Percentiles rank a stretch among this genome's conserved stretches.
phyloP scores from a whole-genome alignment of 2,797 vertebrate species.

The Lophius americanus region DNA sequence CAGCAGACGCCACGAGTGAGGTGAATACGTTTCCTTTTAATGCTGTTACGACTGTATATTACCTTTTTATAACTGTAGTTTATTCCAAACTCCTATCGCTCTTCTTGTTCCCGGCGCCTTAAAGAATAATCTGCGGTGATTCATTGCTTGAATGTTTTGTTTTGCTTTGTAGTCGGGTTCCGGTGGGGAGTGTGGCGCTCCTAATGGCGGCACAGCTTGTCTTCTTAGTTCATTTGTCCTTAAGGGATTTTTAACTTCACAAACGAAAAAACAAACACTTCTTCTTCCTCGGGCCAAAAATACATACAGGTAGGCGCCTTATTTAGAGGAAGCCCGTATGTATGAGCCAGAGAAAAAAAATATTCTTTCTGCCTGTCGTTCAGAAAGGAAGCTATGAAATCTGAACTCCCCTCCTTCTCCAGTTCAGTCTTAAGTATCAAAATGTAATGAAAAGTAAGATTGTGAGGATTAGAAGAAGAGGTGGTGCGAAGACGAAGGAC shows the following conservation, averaged over 20 bases:
- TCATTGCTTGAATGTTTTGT: conserved; percentile 75
- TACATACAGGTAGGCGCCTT: conserved; percentile 66
- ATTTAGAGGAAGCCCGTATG: conserved; percentile 62
- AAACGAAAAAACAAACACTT: conserved; percentile 62
- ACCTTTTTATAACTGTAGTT: conserved; percentile 58
- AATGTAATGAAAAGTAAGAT: conserved; percentile 16
- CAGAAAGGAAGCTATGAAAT: conserved; percentile 15
- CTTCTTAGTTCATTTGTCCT: conserved; percentile 73
- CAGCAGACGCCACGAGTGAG: conserved; percentile 57
- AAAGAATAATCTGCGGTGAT: conserved; percentile 73
- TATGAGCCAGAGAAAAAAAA: conserved; percentile 43
- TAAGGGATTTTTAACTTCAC: conserved; percentile 73
- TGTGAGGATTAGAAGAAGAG: conserved; percentile 33
- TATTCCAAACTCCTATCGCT: conserved; percentile 62
- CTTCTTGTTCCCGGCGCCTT: conserved; percentile 73
- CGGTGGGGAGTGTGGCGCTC: conserved; percentile 56
- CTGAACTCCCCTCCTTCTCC: conserved; percentile 44
- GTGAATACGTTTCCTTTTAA: conserved; percentile 76
- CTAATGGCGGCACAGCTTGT: conserved; percentile 70
- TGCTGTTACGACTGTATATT: conserved; percentile 30
- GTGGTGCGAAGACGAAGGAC: conserved; percentile 13
- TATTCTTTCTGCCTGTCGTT: conserved; percentile 53
- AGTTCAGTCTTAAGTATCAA: conserved; percentile 20
- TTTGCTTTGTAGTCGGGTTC: conserved; percentile 65
- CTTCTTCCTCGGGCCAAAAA: conserved; percentile 66